Base-by-base conservation (phyloP, 2,888 invertebrate species). In the Mechanitis messenoides region DNA sequence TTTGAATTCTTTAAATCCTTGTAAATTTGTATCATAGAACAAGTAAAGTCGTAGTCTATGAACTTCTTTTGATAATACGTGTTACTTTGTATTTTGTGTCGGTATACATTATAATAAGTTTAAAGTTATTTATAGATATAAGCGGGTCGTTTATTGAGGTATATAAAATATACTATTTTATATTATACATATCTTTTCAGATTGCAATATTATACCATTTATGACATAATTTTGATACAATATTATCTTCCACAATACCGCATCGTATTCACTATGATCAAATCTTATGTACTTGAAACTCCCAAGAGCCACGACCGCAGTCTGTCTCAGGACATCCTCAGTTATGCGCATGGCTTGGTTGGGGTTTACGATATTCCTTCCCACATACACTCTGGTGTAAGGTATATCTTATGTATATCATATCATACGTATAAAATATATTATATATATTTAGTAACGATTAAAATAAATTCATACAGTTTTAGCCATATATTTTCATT, bases 261-360 rank as follows among this genome's bases (percentile, higher is more conserved):
- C 28, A 50, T 31, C 31, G 31, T 50, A 50, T 50, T 50, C 50
- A 31, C 9, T 50, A 42, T 42, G 42, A 42, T 31, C 31, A 50
- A 50, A 50, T 50, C 50, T 50, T 31, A 50, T 50, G 50, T 31
- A 50, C 50, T 50, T 50, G 50, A 50, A 50, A 31, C 50, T 28
- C 50, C 50, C 50, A 31, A 50, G 50, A 50, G 50, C 73, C 71
- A 72, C 66, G 74, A 84, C 85, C 84, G 78, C 85, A 83, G 65
- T 68, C 66, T 68, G 71, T 70, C 71, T 73, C 69, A 72, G 74
- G 79, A 77, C 76, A 59, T 64, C 72, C 76, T 72, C 73, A 73
- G 78, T 72, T 78, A 80, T 81, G 80, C 77, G 76, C 74, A 75
- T 79, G 77, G 79, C 79, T 76, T 75, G 64, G 60, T 62, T 62